Conservation (phyloP, 1,140 invertebrate genomes). For the Diachasmimorpha longicaudata region DNA sequence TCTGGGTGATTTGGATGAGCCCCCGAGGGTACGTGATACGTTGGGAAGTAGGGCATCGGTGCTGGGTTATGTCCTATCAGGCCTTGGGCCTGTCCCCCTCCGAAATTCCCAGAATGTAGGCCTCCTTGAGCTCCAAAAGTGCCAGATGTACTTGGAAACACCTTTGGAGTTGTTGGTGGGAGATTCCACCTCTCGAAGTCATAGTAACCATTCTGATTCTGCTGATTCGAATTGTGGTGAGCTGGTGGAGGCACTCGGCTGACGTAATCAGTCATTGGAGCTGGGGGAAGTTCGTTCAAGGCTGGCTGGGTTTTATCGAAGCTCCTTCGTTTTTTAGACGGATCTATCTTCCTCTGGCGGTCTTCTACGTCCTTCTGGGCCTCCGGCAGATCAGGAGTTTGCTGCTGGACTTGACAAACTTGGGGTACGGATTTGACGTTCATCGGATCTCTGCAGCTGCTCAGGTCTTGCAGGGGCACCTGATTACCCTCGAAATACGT, state of each 20-base stretch:
- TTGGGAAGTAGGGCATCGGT: slow-evolving; percentile 71
- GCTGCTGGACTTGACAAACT: slow-evolving; percentile 66
- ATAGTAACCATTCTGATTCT: slow-evolving; percentile 73
- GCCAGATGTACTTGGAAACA: slow-evolving; percentile 65
- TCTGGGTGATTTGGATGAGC: slow-evolving; percentile 65
- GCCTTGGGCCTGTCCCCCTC: slow-evolving; percentile 68
- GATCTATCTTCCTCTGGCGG: slow-evolving; percentile 39
- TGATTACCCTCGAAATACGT: slow-evolving; percentile 62
- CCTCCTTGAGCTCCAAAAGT: slow-evolving; percentile 65
- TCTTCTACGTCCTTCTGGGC: slow-evolving; percentile 46
- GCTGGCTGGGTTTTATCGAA: slow-evolving; percentile 52
- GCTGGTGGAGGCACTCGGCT: slow-evolving; percentile 73
- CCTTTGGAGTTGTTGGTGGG: slow-evolving; percentile 69
- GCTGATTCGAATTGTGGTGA: slow-evolving; percentile 70
- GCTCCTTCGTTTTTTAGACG: slow-evolving; percentile 51
- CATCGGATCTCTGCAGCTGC: slow-evolving; percentile 75
- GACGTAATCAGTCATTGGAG: slow-evolving; percentile 66
- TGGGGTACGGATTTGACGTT: slow-evolving; percentile 72
- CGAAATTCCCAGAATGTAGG: slow-evolving; percentile 63
- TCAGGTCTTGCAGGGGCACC: slow-evolving; percentile 73
- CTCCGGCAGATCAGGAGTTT: slow-evolving; percentile 28
- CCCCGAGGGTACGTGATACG: slow-evolving; percentile 67
- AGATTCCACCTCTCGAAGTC: slow-evolving; percentile 79
- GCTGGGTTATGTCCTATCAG: slow-evolving; percentile 66
- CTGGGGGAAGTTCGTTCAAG: slow-evolving; percentile 61